These are phyloP conservation scores for Papilio demoleus DNA, from an alignment of 2,888 invertebrate genomes.

Conservation along the genomic window DNA sequence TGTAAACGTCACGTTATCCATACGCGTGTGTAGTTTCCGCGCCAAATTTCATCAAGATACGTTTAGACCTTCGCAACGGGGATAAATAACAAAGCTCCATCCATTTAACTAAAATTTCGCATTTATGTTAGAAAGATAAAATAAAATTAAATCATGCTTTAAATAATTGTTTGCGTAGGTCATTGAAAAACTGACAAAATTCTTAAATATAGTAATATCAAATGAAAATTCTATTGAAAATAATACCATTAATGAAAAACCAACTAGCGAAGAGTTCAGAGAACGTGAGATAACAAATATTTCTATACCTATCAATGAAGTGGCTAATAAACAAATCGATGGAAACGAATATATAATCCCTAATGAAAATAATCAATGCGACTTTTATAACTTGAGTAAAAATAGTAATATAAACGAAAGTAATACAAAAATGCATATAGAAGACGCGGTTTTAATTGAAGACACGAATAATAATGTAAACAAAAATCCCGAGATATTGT, in stretches of 20 bases:
- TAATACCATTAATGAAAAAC: background rate
- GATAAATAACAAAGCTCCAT: no score
- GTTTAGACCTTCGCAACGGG: no score
- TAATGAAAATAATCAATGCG: background rate
- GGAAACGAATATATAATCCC: background rate
- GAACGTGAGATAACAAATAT: background rate
- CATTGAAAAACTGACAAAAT: conserved; percentile 36
- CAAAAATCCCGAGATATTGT: no score
- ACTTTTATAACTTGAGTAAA: background rate
- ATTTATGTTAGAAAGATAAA: no score
- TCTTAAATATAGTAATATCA: conserved; percentile 29
- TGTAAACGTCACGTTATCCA: no score
- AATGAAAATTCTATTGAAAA: background rate
- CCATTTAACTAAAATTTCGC: no score
- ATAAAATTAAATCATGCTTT: no score
- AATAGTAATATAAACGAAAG: background rate
- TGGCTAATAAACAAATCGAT: background rate
- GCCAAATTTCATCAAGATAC: no score
- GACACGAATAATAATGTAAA: background rate
- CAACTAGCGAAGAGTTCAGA: no score
- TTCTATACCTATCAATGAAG: background rate
- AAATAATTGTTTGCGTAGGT: conserved; percentile 19
- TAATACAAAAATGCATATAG: background rate
- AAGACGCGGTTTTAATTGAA: background rate
- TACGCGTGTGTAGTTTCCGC: no score